Evolutionary conservation across 1,140 invertebrate genomes (phyloP).

Genomic region (Helicoverpa zea): DNA sequence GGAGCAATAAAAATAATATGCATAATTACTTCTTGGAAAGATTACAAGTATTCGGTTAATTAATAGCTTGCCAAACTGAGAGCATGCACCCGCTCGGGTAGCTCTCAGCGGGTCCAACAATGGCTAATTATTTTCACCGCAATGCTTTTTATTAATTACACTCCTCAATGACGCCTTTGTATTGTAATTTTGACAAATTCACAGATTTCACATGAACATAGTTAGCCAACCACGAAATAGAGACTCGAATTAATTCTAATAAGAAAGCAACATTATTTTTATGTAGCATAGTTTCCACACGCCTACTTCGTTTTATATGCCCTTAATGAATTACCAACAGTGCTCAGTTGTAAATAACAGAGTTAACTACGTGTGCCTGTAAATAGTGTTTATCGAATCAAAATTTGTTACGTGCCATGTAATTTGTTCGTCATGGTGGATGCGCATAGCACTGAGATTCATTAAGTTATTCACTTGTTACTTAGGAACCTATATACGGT

Average conservation of each 20-base stretch:
- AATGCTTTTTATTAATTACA: constrained; percentile 80
- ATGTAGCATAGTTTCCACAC: constrained; percentile 34
- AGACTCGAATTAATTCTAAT: constrained; percentile 35
- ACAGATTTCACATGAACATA: constrained; percentile 71
- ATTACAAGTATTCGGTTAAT: constrained; percentile 43
- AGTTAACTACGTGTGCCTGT: constrained; percentile 38
- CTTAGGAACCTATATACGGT: constrained; percentile 21
- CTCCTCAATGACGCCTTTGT: constrained; percentile 73
- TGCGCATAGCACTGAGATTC: constrained; percentile 29
- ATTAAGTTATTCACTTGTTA: constrained; percentile 36
- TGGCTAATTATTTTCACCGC: constrained; percentile 77
- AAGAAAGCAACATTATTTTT: constrained; percentile 54
- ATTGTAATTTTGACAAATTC: constrained; percentile 83
- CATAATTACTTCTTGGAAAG: constrained; percentile 40
- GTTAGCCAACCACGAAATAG: constrained; percentile 54
- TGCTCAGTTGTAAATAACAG: constrained; percentile 44
- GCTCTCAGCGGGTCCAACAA: constrained; percentile 67
- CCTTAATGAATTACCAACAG: constrained; percentile 25
- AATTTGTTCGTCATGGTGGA: constrained; percentile 60
- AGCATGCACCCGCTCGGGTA: constrained; percentile 54
- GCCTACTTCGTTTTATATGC: constrained; percentile 23
- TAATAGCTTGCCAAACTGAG: constrained; percentile 48
- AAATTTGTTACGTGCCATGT: constrained; percentile 47
- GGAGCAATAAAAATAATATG: constrained; percentile 45
- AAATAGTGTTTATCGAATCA: constrained; percentile 51